Percentiles rank a stretch among this genome's conserved stretches.
Conservation (phyloP, 1,140 invertebrate genomes). For the Subanguina moxae region DNA sequence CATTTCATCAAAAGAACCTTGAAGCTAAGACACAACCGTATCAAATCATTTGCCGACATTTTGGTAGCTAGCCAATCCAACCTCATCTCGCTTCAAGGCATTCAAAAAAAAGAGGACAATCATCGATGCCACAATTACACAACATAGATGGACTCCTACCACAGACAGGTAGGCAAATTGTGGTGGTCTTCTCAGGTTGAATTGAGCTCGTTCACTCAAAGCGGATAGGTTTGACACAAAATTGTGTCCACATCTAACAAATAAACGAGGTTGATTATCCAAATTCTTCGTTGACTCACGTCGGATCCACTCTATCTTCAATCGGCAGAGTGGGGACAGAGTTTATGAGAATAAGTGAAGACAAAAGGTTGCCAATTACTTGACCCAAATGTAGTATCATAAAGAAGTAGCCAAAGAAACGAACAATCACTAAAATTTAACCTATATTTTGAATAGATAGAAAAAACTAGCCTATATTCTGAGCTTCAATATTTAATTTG, state of each 20-base stretch:
- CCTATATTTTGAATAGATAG: not conserved
- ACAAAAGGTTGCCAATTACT: conserved; percentile 90
- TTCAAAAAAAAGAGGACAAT: conserved; percentile 83
- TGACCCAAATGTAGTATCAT: conserved; percentile 90
- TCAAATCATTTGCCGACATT: conserved; percentile 8
- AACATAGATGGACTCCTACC: conserved; percentile 76
- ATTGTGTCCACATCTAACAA: conserved; percentile 45
- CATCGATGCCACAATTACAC: conserved; percentile 76
- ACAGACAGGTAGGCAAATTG: conserved; percentile 73
- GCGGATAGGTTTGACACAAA: conserved; percentile 39
- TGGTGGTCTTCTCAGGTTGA: conserved; percentile 70
- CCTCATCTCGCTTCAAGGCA: conserved; percentile 71
- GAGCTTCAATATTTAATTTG: conserved; percentile 61
- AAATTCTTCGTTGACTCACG: conserved; percentile 9
- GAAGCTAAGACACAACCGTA: too few relatives aligned
- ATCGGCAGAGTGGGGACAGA: conserved; percentile 17
- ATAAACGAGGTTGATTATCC: not conserved
- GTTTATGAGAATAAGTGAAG: conserved; percentile 75
- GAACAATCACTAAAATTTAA: conserved; percentile 63
- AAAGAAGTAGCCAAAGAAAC: conserved; percentile 95
- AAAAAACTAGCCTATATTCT: not conserved
- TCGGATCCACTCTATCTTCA: conserved; percentile 46
- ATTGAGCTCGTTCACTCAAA: conserved; percentile 28
- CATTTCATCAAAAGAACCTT: too few relatives aligned
- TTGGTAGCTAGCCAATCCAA: conserved; percentile 7